Evolutionary conservation across 1,140 invertebrate species (phyloP).

Genomic region (Chironomus striatipennis): DNA sequence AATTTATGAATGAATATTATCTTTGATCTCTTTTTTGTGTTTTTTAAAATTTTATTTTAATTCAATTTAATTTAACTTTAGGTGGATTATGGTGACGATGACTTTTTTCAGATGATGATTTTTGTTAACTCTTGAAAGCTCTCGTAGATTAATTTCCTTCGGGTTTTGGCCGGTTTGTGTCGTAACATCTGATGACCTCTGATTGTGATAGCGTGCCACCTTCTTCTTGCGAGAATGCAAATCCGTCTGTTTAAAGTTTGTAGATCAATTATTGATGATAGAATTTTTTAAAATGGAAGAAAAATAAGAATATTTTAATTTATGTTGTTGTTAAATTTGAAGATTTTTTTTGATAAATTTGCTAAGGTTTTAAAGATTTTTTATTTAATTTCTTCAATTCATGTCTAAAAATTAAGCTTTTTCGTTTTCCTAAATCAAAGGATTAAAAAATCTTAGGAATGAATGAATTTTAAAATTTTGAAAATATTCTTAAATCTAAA

Average conservation of each 20-base stretch:
- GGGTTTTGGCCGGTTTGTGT: slow-evolving; percentile 78
- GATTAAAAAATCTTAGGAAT: too few species aligned
- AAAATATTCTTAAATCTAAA: too few species aligned
- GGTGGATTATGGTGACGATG: neutral
- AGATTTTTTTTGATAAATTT: neutral
- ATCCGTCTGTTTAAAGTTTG: slow-evolving; percentile 66
- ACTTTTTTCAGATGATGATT: slow-evolving; percentile 7
- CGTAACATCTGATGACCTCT: slow-evolving; percentile 85
- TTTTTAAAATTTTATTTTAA: neutral
- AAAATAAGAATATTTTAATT: too few species aligned
- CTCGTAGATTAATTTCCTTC: slow-evolving; percentile 44
- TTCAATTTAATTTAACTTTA: neutral
- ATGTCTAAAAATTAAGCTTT: too few species aligned
- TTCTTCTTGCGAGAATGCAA: slow-evolving; percentile 98
- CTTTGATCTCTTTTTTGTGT: neutral
- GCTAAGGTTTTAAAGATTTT: neutral
- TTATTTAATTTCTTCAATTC: too few species aligned
- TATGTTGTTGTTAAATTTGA: neutral
- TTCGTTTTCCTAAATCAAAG: too few species aligned
- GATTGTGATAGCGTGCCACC: slow-evolving; percentile 87
- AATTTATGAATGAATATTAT: neutral
- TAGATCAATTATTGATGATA: too few species aligned
- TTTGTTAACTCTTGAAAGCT: slow-evolving; percentile 21
- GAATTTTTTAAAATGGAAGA: too few species aligned
- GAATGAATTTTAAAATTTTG: too few species aligned